These are phyloP conservation scores for Cyclopterus lumpus DNA, from an alignment of 2,797 vertebrate genomes.

Conservation along the genomic window DNA sequence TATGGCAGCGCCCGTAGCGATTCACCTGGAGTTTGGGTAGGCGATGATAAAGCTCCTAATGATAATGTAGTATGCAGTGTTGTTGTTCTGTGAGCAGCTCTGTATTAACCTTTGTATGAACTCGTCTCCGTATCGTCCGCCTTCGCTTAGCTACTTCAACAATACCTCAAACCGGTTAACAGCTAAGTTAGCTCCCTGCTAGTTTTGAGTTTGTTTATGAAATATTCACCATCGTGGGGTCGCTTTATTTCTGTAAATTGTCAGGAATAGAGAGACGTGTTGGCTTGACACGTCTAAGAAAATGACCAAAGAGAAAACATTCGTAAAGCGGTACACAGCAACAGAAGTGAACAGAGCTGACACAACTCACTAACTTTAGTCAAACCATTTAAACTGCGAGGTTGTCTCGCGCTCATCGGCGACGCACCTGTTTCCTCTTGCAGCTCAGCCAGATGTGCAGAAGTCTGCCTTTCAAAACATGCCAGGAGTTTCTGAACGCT, in stretches of 20 bases:
- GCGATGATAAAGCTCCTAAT: slow-evolving; percentile 43
- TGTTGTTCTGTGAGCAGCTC: rapidly evolving
- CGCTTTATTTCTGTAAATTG: neutral
- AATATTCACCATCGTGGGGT: rapidly evolving
- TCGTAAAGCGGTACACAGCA: neutral
- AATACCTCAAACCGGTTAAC: neutral
- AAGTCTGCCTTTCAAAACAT: neutral
- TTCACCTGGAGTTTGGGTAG: slow-evolving; percentile 94
- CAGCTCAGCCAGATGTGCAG: slow-evolving; percentile 8
- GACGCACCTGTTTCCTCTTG: neutral
- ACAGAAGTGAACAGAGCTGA: neutral
- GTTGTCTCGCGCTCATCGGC: neutral
- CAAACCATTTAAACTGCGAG: neutral
- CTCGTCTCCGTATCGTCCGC: rapidly evolving
- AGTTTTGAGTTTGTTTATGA: slow-evolving; percentile 26
- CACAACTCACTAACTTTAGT: neutral
- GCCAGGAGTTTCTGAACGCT: neutral
- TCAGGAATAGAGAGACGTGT: neutral
- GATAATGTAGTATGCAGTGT: neutral
- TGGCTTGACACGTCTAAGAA: no score
- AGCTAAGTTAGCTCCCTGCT: neutral
- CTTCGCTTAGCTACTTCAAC: neutral
- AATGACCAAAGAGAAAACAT: neutral
- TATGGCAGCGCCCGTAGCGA: slow-evolving; percentile 91
- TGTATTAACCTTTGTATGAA: rapidly evolving